Conservation (phyloP, 1,140 invertebrate genomes). For the Drosophila sturtevanti region DNA sequence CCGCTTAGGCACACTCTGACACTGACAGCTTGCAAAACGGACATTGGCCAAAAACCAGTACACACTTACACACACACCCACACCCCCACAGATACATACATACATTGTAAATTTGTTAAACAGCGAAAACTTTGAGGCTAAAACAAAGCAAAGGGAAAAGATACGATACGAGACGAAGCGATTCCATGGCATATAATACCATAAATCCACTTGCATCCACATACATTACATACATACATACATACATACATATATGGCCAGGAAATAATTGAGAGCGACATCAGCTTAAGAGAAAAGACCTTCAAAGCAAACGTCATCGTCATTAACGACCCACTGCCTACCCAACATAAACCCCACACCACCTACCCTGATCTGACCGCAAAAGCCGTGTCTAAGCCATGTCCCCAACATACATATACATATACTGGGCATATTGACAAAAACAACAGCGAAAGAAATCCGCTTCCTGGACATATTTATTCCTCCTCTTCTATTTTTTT, state of each 20-base stretch:
- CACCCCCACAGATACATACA: background rate
- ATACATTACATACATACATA: too few relatives aligned
- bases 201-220: constrained; percentile 5
- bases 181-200: constrained; percentile 14
- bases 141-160: constrained; percentile 30
- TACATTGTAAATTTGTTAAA: constrained; percentile 21
- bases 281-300: constrained; percentile 64
- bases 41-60: constrained; percentile 6
- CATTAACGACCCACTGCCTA: constrained; percentile 59
- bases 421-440: constrained; percentile 32
- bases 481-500: constrained; percentile 11
- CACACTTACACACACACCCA: background rate
- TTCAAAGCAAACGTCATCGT: constrained; percentile 71
- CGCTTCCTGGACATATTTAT: constrained; percentile 18
- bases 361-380: constrained; percentile 41
- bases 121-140: constrained; percentile 8
- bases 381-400: constrained; percentile 67
- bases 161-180: constrained; percentile 11
- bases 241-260: constrained; percentile 9
- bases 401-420: constrained; percentile 17
- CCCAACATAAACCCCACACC: background rate
- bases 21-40: constrained; percentile 9
- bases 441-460: constrained; percentile 45
- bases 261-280: constrained; percentile 40
- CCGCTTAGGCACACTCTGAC: constrained; percentile 23